These are phyloP conservation scores for Drosophila aldrichi DNA, from an alignment of 2,888 invertebrate species.

Conservation along the genomic window DNA sequence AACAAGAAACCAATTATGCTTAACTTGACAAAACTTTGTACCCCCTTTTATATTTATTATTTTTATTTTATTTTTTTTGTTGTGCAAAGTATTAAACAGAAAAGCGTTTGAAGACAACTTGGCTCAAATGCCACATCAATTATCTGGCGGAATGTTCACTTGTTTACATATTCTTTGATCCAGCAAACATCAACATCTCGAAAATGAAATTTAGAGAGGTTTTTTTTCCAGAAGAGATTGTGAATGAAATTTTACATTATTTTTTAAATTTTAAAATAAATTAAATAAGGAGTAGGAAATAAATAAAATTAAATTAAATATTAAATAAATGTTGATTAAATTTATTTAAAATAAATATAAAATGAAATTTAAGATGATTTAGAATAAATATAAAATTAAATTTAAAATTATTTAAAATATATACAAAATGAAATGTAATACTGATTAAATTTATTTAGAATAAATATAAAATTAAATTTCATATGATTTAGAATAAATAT, in stretches of 20 bases:
- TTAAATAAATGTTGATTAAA: too few species aligned
- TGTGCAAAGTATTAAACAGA: not conserved
- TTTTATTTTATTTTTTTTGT: not conserved
- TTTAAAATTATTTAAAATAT: too few species aligned
- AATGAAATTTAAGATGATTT: too few species aligned
- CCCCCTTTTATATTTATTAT: not conserved
- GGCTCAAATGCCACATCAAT: not conserved
- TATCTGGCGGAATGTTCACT: slow-evolving; percentile 3
- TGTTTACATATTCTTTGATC: slow-evolving; percentile 7
- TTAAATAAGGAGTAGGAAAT: too few species aligned
- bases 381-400: too few species aligned
- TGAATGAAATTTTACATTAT: not conserved
- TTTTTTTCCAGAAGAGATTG: not conserved
- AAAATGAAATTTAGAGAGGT: too few species aligned
- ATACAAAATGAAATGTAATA: too few species aligned
- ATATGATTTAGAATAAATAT: too few species aligned
- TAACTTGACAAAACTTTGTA: slow-evolving; percentile 4
- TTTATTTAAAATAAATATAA: too few species aligned
- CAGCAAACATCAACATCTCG: not conserved
- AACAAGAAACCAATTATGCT: slow-evolving; percentile 2
- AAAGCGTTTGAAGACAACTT: not conserved
- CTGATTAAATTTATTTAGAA: too few species aligned
- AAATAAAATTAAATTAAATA: too few species aligned
- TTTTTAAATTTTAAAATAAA: not conserved
- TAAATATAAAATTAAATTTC: too few species aligned